Conservation (phyloP, 2,113 vertebrate species). For the Strix uralensis region DNA sequence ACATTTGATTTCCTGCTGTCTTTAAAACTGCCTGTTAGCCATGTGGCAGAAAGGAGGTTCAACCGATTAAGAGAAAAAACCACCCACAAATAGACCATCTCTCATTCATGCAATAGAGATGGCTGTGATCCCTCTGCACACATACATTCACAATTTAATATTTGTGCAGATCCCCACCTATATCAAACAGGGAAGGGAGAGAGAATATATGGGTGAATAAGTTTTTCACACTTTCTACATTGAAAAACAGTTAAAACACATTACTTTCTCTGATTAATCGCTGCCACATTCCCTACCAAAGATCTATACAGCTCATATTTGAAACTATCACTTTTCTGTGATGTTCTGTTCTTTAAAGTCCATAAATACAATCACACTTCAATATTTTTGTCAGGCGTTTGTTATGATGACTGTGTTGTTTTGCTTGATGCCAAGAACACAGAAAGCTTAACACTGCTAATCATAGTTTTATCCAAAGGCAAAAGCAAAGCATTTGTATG, state of each 20-base stretch:
- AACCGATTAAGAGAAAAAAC: not conserved
- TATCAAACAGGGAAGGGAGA: not conserved
- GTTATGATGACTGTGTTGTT: slow-evolving; percentile 25
- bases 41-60: not conserved
- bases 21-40: slow-evolving; percentile 14
- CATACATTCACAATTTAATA: not conserved
- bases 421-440: not conserved
- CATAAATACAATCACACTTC: slow-evolving; percentile 4
- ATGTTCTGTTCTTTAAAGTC: slow-evolving; percentile 15
- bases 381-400: slow-evolving; percentile 46
- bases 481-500: slow-evolving; percentile 15
- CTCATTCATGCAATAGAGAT: not conserved
- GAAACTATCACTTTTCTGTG: not conserved
- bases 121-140: not conserved
- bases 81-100: not conserved
- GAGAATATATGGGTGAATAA: not conserved
- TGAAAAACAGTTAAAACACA: not conserved
- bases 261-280: not conserved
- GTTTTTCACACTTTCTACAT: not conserved
- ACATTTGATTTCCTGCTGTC: slow-evolving; percentile 29
- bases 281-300: not conserved
- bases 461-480: slow-evolving; percentile 8
- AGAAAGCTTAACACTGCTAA: slow-evolving; percentile 40
- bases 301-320: not conserved
- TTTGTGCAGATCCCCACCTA: not conserved